Percentiles rank a stretch among this genome's conserved stretches.
Conservation (phyloP, 2,797 vertebrate species). For the Chloroceryle inda region DNA sequence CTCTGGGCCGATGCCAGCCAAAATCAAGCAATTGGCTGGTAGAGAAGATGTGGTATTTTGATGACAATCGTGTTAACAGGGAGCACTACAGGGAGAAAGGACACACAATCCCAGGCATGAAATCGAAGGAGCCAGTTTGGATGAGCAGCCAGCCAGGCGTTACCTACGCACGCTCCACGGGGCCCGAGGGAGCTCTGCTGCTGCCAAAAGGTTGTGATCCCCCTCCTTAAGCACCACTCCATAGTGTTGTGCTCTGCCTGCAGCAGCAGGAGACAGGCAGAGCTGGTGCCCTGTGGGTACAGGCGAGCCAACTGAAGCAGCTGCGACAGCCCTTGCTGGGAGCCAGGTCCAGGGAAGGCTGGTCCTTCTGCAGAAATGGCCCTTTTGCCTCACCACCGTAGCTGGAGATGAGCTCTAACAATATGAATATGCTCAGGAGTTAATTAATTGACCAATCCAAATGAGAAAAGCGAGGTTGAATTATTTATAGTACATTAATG, state of each 20-base stretch:
- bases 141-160: background rate
- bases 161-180: rapidly evolving
- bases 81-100: background rate
- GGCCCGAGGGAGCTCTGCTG: background rate
- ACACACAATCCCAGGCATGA: background rate
- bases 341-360: background rate
- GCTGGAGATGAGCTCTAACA: background rate
- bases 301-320: background rate
- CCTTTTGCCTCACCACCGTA: rapidly evolving
- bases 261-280: background rate
- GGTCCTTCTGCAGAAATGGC: background rate
- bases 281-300: background rate
- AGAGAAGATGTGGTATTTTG: background rate
- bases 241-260: rapidly evolving
- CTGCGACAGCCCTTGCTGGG: background rate
- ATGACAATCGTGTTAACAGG: background rate
- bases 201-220: background rate
- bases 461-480: background rate
- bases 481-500: constrained; percentile 4
- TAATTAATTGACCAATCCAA: constrained; percentile 21
- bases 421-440: background rate
- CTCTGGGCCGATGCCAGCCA: background rate
- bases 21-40: background rate
- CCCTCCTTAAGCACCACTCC: background rate
- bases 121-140: background rate